A percentile compares a stretch with the other conserved stretches of the same genome.
Conservation (phyloP, 2,113 vertebrate genomes). For the Myanophis thanlyinensis region DNA sequence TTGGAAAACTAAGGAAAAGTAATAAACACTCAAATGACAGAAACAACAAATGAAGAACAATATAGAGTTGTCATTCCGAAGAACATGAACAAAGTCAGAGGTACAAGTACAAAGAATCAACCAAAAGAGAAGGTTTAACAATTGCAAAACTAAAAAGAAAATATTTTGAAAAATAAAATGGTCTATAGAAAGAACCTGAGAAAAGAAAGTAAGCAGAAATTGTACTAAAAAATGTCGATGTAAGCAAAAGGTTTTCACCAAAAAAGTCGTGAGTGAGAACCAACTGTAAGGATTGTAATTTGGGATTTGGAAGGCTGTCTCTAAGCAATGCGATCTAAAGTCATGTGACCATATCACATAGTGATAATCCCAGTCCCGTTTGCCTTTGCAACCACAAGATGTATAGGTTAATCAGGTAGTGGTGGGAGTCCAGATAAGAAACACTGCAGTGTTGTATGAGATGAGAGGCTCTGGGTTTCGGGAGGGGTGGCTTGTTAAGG, state of each 20-base stretch:
- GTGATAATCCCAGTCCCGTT: background rate
- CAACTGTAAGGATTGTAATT: background rate
- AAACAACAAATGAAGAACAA: background rate
- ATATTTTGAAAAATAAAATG: background rate
- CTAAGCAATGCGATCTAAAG: background rate
- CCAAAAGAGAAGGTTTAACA: background rate
- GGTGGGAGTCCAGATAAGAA: background rate
- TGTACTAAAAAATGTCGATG: background rate
- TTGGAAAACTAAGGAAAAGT: background rate
- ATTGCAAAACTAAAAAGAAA: background rate
- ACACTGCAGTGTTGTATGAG: background rate
- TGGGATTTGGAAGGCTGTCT: background rate
- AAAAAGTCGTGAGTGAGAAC: background rate
- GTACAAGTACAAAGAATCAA: background rate
- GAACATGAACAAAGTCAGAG: background rate
- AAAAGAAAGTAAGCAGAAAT: background rate
- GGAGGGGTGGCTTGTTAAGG: background rate
- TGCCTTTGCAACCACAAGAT: background rate
- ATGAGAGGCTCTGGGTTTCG: background rate
- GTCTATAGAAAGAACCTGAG: background rate
- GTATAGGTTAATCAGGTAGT: background rate
- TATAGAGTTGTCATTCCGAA: background rate
- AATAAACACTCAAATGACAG: background rate
- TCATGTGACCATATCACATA: background rate
- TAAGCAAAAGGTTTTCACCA: background rate